These are phyloP conservation scores for Spodoptera exigua DNA, from an alignment of 2,888 invertebrate genomes.

Conservation along the genomic window DNA sequence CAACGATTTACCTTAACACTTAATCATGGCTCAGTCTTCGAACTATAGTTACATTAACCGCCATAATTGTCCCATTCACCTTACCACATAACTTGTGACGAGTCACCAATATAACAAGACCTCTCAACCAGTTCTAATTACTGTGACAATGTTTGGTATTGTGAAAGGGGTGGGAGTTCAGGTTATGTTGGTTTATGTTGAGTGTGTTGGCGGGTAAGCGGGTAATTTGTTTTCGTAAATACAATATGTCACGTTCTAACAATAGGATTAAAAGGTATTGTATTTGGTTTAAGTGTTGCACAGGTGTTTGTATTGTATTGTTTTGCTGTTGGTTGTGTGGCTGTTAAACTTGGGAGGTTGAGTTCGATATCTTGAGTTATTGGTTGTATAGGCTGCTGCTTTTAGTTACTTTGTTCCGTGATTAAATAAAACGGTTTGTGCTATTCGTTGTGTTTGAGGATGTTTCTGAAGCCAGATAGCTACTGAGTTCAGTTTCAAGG, in stretches of 20 bases:
- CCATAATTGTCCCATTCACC: slow-evolving; percentile 70
- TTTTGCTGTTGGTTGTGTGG: not conserved
- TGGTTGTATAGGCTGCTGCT: no score
- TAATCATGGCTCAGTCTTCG: slow-evolving; percentile 68
- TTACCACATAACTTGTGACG: slow-evolving; percentile 51
- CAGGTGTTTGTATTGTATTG: slow-evolving; percentile 35
- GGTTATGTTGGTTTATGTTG: slow-evolving; percentile 37
- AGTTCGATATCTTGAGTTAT: not conserved
- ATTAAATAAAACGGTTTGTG: no score
- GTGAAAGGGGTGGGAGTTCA: slow-evolving; percentile 6
- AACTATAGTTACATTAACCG: slow-evolving; percentile 69
- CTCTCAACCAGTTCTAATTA: not conserved
- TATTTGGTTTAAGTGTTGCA: slow-evolving; percentile 70
- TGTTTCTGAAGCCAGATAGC: no score
- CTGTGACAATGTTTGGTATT: not conserved
- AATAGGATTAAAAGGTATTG: slow-evolving; percentile 79
- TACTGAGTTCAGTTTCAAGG: no score
- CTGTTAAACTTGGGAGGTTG: not conserved
- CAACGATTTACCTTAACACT: slow-evolving; percentile 47
- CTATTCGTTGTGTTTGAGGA: no score
- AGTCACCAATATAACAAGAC: slow-evolving; percentile 28
- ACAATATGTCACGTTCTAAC: slow-evolving; percentile 67
- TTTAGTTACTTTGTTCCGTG: no score
- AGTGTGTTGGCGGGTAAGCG: slow-evolving; percentile 71
- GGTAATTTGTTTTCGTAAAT: slow-evolving; percentile 83